These are phyloP conservation scores for Panurus biarmicus DNA, from an alignment of 2,113 vertebrate genomes.

Conservation along the genomic window DNA sequence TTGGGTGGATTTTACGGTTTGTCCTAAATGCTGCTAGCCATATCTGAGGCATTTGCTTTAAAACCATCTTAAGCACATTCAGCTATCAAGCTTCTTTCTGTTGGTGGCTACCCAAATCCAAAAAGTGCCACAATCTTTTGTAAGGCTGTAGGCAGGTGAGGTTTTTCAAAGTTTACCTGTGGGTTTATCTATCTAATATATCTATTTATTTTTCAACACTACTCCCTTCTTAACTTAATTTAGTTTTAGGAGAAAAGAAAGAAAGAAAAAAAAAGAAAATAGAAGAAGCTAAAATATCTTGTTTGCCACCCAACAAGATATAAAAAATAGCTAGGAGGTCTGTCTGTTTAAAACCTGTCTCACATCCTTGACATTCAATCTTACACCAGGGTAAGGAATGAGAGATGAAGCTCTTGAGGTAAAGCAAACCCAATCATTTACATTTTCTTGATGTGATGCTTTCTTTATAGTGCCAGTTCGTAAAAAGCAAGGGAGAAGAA, in stretches of 20 bases:
- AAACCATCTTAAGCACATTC: not conserved
- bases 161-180: not conserved
- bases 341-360: not conserved
- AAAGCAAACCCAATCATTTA: not conserved
- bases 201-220: not conserved
- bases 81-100: not conserved
- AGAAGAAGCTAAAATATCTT: not conserved
- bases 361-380: not conserved
- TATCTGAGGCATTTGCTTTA: not conserved
- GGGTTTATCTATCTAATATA: not conserved
- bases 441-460: not conserved
- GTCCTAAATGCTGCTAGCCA: not conserved
- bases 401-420: not conserved
- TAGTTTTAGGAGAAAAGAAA: not conserved
- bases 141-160: not conserved
- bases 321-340: not conserved
- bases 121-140: not conserved
- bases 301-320: not conserved
- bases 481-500: not conserved
- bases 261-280: not conserved
- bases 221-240: not conserved
- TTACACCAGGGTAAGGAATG: not conserved
- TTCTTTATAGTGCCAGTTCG: not conserved
- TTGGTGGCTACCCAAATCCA: not conserved
- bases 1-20: not conserved